Evolutionary conservation across 2,797 vertebrate species (phyloP).

Genomic region (Cottoperca gobio): DNA sequence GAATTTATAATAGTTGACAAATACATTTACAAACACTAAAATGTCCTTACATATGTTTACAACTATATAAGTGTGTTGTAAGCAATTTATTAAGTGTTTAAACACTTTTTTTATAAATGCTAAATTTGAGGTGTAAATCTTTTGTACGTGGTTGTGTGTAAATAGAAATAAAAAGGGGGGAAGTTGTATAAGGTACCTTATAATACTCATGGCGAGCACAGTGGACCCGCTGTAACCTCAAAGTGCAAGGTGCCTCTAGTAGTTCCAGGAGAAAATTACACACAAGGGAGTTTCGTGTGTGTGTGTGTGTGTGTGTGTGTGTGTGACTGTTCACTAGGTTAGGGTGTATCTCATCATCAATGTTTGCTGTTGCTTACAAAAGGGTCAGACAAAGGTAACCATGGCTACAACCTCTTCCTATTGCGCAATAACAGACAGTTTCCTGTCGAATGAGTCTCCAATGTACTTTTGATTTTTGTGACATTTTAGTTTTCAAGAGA

Average conservation of each 20-base stretch:
- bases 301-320: conserved; percentile 7
- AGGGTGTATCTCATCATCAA: conserved; percentile 26
- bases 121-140: background rate
- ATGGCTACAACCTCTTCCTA: conserved; percentile 66
- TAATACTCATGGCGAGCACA: background rate
- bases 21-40: background rate
- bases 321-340: conserved; percentile 20
- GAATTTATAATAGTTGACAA: background rate
- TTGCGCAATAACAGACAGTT: conserved; percentile 64
- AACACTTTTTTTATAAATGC: background rate
- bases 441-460: conserved; percentile 50
- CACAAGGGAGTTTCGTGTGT: conserved; percentile 25
- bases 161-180: background rate
- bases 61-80: background rate
- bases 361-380: conserved; percentile 42
- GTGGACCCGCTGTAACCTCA: background rate
- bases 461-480: conserved; percentile 64
- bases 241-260: conserved; percentile 12
- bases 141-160: background rate
- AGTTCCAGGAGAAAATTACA: conserved; percentile 26
- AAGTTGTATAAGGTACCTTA: background rate
- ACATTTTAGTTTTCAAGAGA: conserved; percentile 51
- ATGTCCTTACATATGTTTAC: background rate
- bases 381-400: conserved; percentile 60
- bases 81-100: background rate